These are phyloP conservation scores for Gallinago solitaria DNA, from an alignment of 2,797 vertebrate species.

Conservation along the genomic window DNA sequence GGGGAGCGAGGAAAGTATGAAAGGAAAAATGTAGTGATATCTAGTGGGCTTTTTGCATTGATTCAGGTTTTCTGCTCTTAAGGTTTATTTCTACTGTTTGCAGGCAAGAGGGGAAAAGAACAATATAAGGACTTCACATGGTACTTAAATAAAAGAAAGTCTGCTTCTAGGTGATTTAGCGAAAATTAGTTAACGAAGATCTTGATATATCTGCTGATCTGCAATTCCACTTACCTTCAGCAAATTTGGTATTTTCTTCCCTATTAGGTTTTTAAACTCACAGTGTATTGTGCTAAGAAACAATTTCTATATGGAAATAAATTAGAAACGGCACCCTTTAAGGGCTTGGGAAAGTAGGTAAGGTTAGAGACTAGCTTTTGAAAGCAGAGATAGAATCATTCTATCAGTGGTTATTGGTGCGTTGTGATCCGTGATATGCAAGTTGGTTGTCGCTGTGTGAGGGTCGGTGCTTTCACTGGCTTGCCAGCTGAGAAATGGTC, in stretches of 20 bases:
- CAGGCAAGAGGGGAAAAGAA: not conserved
- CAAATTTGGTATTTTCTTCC: not conserved
- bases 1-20: not conserved
- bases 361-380: not conserved
- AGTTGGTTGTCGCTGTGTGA: not conserved
- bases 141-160: not conserved
- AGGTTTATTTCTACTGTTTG: not conserved
- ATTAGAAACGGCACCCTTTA: not conserved
- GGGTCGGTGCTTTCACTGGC: not conserved
- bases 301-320: not conserved
- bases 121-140: not conserved
- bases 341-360: not conserved
- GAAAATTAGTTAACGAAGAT: not conserved
- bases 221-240: not conserved
- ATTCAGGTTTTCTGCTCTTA: not conserved
- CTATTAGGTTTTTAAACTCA: not conserved
- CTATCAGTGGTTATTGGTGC: not conserved
- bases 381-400: not conserved
- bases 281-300: not conserved
- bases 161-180: not conserved
- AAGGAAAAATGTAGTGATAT: not conserved
- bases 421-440: not conserved
- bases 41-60: not conserved
- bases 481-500: not conserved
- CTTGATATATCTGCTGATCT: not conserved